Conservation (phyloP, 2,113 vertebrate genomes). For the Ursus arctos region DNA sequence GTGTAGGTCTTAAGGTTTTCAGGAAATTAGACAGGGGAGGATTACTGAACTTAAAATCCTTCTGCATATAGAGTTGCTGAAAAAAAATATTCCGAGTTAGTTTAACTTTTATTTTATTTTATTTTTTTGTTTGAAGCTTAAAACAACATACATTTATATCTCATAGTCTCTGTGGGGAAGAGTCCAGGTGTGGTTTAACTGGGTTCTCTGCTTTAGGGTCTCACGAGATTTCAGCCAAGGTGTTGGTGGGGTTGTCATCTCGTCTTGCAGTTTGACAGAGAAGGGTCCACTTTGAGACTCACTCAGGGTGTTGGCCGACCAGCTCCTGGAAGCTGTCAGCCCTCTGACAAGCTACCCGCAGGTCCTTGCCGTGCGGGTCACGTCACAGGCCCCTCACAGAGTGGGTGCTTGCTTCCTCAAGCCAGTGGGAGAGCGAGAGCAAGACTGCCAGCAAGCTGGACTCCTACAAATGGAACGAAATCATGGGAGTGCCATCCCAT, state of each 20-base stretch:
- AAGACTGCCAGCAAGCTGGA: neutral
- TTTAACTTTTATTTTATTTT: neutral
- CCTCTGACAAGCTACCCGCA: neutral
- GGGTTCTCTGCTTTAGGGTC: neutral
- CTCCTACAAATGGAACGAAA: neutral
- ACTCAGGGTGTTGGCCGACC: neutral
- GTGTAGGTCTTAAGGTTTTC: neutral
- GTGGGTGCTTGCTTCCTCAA: neutral
- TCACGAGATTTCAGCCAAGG: neutral
- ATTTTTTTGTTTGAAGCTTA: neutral
- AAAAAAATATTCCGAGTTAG: neutral
- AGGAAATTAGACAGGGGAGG: neutral
- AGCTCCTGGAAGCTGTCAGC: neutral
- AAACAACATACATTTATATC: neutral
- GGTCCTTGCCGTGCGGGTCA: neutral
- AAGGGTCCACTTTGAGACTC: neutral
- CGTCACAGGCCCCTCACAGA: neutral
- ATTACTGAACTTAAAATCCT: neutral
- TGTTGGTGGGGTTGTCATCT: too few species aligned
- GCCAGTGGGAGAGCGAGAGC: neutral
- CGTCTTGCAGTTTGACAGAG: neutral
- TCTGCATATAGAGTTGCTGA: neutral
- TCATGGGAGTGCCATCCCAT: neutral
- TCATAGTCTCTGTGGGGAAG: neutral
- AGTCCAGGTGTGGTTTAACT: neutral